A percentile compares a stretch with the other conserved stretches of the same genome.
phyloP scores from a whole-genome alignment of 1,140 invertebrate species.

The Drosophila novamexicana region DNA sequence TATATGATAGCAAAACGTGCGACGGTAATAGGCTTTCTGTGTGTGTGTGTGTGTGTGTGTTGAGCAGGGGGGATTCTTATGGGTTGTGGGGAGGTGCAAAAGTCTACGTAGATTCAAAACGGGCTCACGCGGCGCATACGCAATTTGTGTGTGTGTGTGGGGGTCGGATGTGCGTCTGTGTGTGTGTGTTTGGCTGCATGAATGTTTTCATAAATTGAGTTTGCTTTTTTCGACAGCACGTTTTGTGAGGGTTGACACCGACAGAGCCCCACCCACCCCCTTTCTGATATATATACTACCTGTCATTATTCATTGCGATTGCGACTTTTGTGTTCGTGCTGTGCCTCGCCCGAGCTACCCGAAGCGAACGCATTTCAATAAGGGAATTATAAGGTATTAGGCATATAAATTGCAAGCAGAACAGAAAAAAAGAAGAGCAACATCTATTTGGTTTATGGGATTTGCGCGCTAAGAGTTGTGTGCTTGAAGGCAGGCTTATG shows the following conservation, averaged over 20 bases:
- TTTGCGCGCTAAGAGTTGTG: constrained; percentile 27
- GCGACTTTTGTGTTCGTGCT: constrained; percentile 30
- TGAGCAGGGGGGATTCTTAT: not conserved
- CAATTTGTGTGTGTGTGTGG: constrained; percentile 51
- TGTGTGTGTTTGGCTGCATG: constrained; percentile 35
- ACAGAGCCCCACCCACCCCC: not conserved
- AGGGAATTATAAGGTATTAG: constrained; percentile 70
- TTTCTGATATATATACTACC: constrained; percentile 42
- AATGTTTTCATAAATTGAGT: constrained; percentile 77
- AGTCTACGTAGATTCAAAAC: constrained; percentile 43
- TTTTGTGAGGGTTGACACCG: constrained; percentile 39
- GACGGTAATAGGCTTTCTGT: constrained; percentile 3
- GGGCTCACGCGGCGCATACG: constrained; percentile 66
- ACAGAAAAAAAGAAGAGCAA: not conserved
- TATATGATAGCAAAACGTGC: constrained; percentile 26
- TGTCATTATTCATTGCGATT: constrained; percentile 43
- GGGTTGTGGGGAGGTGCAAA: not conserved
- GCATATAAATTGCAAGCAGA: constrained; percentile 28
- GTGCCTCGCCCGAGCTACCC: not conserved
- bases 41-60: too few species aligned
- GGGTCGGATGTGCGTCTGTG: not conserved
- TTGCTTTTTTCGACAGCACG: constrained; percentile 70
- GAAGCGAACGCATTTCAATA: constrained; percentile 51
- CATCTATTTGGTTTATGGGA: constrained; percentile 23
- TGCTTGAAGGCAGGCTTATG: constrained; percentile 38